Percentiles rank a stretch among this genome's conserved stretches.
phyloP scores from a whole-genome alignment of 1,140 invertebrate genomes.

The Meloidogyne floridensis region DNA sequence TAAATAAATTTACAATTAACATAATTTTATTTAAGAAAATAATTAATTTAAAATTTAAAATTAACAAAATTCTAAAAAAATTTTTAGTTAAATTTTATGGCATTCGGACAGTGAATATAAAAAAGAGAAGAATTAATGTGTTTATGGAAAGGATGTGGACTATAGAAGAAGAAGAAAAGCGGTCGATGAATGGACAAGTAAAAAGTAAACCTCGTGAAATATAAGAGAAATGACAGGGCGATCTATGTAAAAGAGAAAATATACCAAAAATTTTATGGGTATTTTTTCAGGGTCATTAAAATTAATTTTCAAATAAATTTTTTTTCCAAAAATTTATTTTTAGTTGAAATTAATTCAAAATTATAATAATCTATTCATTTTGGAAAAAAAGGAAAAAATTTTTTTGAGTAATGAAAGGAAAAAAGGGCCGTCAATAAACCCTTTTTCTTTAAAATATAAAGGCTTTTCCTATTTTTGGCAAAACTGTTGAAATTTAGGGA shows the following conservation, averaged over 20 bases:
- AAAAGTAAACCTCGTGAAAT: neutral
- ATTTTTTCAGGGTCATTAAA: neutral
- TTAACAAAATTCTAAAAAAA: neutral
- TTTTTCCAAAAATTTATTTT: neutral
- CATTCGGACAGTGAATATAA: neutral
- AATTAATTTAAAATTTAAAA: neutral
- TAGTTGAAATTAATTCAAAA: too few species aligned
- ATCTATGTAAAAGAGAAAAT: neutral
- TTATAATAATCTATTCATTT: too few species aligned
- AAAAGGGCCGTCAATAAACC: too few species aligned
- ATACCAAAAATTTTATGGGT: neutral
- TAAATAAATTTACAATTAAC: conserved; percentile 10
- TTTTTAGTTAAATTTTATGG: neutral
- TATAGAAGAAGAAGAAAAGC: neutral
- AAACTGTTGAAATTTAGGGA: too few species aligned
- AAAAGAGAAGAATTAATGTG: neutral
- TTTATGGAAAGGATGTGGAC: neutral
- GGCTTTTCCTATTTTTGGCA: too few species aligned
- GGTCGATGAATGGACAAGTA: neutral
- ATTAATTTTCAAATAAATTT: neutral
- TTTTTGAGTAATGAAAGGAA: too few species aligned
- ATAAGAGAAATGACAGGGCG: neutral
- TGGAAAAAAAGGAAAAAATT: too few species aligned
- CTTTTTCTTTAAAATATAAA: too few species aligned
- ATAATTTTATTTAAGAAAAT: neutral